Percentiles rank a stretch among this genome's conserved stretches.
Evolutionary conservation across 2,888 invertebrate species (phyloP).

Genomic region (Xestia rhomboidea): DNA sequence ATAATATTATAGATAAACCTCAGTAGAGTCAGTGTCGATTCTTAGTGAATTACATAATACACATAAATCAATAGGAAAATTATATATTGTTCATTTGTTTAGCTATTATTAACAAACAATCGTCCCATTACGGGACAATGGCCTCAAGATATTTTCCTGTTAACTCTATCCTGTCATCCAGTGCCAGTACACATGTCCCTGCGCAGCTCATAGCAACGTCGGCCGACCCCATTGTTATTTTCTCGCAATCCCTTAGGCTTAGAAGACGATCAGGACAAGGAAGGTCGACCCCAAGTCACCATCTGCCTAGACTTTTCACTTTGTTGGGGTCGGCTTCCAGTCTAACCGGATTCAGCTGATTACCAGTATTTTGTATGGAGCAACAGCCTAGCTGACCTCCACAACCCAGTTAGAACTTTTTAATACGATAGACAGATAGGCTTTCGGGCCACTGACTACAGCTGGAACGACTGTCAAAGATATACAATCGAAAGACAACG

Average conservation of each 20-base stretch:
- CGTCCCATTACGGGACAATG: slow-evolving; percentile 6
- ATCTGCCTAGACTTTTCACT: not conserved
- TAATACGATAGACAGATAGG: not conserved
- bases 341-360: not conserved
- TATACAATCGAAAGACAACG: not conserved
- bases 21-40: not conserved
- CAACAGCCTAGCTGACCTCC: not conserved
- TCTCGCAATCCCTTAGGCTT: not conserved
- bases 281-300: not conserved
- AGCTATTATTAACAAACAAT: slow-evolving; percentile 29
- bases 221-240: not conserved
- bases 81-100: slow-evolving; percentile 1
- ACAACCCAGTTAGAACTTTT: not conserved
- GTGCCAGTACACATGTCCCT: not conserved
- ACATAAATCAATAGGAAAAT: slow-evolving; percentile 9
- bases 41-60: not conserved
- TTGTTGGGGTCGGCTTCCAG: not conserved
- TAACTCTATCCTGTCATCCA: slow-evolving; percentile 11
- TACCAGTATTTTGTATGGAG: not conserved
- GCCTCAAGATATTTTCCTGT: slow-evolving; percentile 9
- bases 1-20: not conserved
- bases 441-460: not conserved
- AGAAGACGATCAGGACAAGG: not conserved
- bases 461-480: not conserved
- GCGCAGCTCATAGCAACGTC: not conserved